Evolutionary conservation across 2,888 invertebrate species (phyloP).

Genomic region (Tanytarsus gracilentus): DNA sequence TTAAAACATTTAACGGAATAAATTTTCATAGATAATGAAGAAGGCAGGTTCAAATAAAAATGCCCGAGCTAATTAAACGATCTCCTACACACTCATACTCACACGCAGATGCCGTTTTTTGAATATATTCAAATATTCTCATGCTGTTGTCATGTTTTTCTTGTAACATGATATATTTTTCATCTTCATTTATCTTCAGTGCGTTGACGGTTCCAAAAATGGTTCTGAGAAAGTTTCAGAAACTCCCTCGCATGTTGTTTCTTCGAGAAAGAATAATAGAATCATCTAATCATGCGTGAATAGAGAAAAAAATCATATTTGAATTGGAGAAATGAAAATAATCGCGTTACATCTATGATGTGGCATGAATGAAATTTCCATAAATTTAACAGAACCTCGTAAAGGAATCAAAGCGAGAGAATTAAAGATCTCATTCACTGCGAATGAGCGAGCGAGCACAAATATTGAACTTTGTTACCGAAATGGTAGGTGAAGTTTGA

Average conservation of each 20-base stretch:
- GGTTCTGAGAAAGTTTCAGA: background rate
- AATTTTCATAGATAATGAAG: too few species aligned
- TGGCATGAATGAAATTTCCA: slow-evolving; percentile 22
- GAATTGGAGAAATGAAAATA: slow-evolving; percentile 5
- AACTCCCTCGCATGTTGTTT: background rate
- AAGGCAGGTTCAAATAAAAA: too few species aligned
- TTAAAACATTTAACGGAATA: too few species aligned
- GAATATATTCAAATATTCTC: background rate
- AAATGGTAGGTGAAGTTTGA: too few species aligned
- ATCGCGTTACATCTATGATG: background rate
- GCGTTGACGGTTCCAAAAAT: slow-evolving; percentile 5
- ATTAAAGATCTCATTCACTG: background rate
- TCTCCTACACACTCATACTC: background rate
- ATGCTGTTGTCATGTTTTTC: background rate
- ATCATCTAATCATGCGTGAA: background rate
- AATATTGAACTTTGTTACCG: slow-evolving; percentile 5
- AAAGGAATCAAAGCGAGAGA: background rate
- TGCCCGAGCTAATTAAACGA: background rate
- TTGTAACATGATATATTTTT: slow-evolving; percentile 1
- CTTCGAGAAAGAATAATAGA: background rate
- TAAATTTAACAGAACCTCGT: slow-evolving; percentile 12
- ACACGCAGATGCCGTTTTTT: background rate
- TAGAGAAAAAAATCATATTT: slow-evolving; percentile 8
- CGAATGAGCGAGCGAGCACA: background rate
- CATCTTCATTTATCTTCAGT: slow-evolving; percentile 2